phyloP scores from a whole-genome alignment of 2,888 invertebrate species.

The Resseliella maxima region DNA sequence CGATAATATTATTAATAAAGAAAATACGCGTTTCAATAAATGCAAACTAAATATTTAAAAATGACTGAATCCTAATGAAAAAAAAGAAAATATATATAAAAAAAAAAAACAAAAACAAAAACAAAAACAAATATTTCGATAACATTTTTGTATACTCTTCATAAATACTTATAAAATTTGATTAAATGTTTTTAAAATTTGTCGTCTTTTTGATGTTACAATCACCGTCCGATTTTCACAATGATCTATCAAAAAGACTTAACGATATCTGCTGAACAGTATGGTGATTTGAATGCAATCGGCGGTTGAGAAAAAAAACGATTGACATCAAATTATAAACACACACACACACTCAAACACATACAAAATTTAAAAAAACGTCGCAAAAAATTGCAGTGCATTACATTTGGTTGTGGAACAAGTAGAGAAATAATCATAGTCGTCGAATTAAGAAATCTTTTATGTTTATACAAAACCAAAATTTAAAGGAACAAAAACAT shows the following conservation, averaged over 20 bases:
- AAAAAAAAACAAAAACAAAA: not conserved
- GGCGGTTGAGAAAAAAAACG: not conserved
- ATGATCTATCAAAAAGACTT: not conserved
- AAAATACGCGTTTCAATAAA: not conserved
- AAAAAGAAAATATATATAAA: not conserved
- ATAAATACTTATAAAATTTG: not conserved
- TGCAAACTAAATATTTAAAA: not conserved
- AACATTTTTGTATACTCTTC: not conserved
- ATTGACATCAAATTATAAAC: not conserved
- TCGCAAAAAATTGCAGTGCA: conserved; percentile 43
- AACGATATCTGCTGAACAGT: not conserved
- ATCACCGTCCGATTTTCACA: conserved; percentile 45
- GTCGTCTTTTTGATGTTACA: conserved; percentile 45
- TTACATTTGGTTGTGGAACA: conserved; percentile 49
- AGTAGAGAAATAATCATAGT: not conserved
- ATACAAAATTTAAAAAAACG: not conserved
- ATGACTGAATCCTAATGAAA: not conserved
- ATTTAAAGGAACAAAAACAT: not conserved
- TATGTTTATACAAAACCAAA: conserved; percentile 7
- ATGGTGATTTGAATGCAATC: not conserved
- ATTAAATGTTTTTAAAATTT: not conserved
- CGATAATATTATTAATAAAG: not conserved
- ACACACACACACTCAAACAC: not conserved
- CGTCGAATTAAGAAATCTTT: not conserved
- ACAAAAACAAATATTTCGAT: not conserved